Evolutionary conservation across 2,797 vertebrate species (phyloP).

Genomic region (Aldrovandia affinis): DNA sequence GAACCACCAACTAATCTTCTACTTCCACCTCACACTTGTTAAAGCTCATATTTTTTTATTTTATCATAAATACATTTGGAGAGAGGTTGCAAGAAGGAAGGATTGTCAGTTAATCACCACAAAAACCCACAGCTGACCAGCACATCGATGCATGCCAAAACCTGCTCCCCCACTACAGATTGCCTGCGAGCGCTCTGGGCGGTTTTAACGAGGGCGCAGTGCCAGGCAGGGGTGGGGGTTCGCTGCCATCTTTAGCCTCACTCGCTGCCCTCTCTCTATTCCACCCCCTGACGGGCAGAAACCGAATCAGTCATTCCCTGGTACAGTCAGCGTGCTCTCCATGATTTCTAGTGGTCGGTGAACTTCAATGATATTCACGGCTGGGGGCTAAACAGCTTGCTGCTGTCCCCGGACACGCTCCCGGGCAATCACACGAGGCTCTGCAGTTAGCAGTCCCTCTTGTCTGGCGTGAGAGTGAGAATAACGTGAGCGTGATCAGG

Average conservation of each 20-base stretch:
- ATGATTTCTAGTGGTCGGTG: background rate
- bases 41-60: background rate
- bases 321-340: background rate
- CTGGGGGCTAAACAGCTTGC: constrained; percentile 17
- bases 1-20: too few species aligned
- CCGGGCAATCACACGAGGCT: background rate
- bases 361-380: constrained; percentile 23
- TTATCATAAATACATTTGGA: background rate
- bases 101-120: background rate
- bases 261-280: background rate
- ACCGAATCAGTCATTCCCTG: background rate
- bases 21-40: background rate
- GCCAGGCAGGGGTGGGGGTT: too few species aligned
- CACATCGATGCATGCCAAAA: background rate
- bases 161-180: background rate
- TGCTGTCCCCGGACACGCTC: background rate
- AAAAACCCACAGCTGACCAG: background rate
- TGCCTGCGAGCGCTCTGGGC: background rate
- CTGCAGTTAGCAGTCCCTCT: background rate
- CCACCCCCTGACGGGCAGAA: background rate
- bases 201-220: background rate
- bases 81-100: background rate
- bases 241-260: background rate
- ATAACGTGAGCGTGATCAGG: background rate
- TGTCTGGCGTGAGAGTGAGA: background rate